Percentiles rank a stretch among this genome's conserved stretches.
phyloP scores from a whole-genome alignment of 2,797 vertebrate species.

The Myotis myotis region DNA sequence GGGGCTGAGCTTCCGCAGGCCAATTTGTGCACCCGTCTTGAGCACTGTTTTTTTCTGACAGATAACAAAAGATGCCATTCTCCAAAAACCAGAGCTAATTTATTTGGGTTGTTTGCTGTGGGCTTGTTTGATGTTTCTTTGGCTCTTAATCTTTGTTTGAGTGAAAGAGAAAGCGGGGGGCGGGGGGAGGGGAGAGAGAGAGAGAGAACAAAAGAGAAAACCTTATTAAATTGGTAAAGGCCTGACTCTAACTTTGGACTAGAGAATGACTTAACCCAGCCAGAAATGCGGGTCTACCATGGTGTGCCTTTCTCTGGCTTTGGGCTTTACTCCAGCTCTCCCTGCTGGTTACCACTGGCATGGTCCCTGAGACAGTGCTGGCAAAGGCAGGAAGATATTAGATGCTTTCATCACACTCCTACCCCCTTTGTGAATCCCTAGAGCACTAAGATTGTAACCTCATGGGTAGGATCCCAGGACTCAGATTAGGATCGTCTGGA shows the following conservation, averaged over 20 bases:
- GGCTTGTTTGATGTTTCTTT: conserved; percentile 54
- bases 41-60: conserved; percentile 48
- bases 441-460: not conserved
- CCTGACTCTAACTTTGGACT: conserved; percentile 32
- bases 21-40: conserved; percentile 34
- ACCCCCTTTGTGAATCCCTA: not conserved
- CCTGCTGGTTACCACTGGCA: not conserved
- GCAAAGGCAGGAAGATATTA: not conserved
- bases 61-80: conserved; percentile 42
- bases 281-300: not conserved
- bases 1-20: not conserved
- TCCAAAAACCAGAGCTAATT: conserved; percentile 49
- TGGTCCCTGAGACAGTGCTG: not conserved
- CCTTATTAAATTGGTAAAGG: conserved; percentile 29
- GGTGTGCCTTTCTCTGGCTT: not conserved
- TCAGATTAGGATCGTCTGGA: not conserved
- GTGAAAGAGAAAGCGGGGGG: not conserved
- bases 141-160: conserved; percentile 46
- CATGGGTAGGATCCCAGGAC: not conserved
- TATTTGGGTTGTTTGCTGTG: conserved; percentile 36
- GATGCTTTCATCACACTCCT: not conserved
- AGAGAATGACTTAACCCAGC: not conserved
- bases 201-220: not conserved
- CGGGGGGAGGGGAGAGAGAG: not conserved
- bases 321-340: not conserved